Base-by-base conservation (phyloP, 2,888 invertebrate species). In the Lampropteryx suffumata region DNA sequence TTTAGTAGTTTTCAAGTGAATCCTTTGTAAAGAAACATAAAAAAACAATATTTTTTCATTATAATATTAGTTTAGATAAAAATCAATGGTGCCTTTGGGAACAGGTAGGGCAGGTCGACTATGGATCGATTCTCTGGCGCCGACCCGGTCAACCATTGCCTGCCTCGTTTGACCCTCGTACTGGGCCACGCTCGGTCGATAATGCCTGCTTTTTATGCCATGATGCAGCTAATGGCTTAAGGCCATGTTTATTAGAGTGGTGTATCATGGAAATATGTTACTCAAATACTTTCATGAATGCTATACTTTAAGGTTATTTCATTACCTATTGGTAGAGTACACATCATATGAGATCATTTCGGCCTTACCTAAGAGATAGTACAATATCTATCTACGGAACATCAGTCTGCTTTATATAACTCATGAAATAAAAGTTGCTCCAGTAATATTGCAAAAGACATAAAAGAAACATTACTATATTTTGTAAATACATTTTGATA, bases 141-240 rank as follows among this genome's bases (percentile, higher is more conserved):
- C 79, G 71, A 72, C 79, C 76, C 65, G 79, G 79, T 80, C 76
- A 75, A 60, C 57, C 58, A 62, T 64, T 59, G 61, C 61, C 58
- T 68, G 48, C 47, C 44, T 11, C 36, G 50, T 32, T 41, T 51
- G 73, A 69, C 76, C 76, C 73, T 67, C 64, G 65, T 55, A 59
- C 55, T 61, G 55, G 59, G 56, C 55, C 50, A 53, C 40, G 52
- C 26, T 39, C 60, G 60, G 50, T 66, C 69, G 57, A 73, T 71
- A 61, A 44, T 45, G 44, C 60, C 50, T 61, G 57, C 63, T 61
- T 59, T 56, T 57, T 58, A 58, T 44, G 35, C 48, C 28, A 43
- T 44, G 39, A 32, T 53, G 53, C 53, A 53, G 40, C 32, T 39
- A 37, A 49, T 43, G 14, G 36, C 17, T 24, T 37, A 43, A 13